These are phyloP conservation scores for Nothocercus nigrocapillus DNA, from an alignment of 2,113 vertebrate genomes.

Conservation along the genomic window DNA sequence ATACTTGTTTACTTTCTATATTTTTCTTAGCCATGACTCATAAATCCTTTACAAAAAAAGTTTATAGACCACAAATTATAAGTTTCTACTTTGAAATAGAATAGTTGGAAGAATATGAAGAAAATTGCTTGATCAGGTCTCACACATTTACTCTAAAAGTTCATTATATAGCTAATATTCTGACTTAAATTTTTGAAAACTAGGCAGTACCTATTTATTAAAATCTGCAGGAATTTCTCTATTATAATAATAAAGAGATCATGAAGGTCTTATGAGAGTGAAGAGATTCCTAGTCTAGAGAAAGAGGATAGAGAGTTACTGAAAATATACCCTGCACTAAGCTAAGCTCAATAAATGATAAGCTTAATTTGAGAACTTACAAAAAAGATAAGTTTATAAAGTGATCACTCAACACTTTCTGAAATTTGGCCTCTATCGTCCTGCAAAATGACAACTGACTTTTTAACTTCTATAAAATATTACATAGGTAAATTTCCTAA, in stretches of 20 bases:
- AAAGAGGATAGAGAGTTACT: neutral
- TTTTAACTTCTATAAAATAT: neutral
- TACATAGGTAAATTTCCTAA: neutral
- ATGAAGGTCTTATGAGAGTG: rapidly evolving
- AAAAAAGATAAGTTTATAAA: neutral
- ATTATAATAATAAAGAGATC: neutral
- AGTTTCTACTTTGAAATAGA: too few relatives aligned
- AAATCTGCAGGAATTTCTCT: neutral
- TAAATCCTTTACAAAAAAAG: neutral
- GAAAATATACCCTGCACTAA: neutral
- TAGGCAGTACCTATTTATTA: neutral
- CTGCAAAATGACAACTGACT: neutral
- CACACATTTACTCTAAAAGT: neutral
- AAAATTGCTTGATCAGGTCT: neutral
- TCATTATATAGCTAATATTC: neutral
- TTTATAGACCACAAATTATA: too few relatives aligned
- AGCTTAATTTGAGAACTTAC: neutral
- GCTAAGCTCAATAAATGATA: neutral
- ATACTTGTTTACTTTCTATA: rapidly evolving
- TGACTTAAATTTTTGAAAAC: neutral
- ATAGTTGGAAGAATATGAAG: neutral
- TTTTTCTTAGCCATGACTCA: neutral
- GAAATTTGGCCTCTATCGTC: neutral
- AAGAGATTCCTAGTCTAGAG: neutral
- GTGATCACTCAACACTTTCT: neutral